Conservation (phyloP, 2,113 vertebrate genomes). For the Hypomesus transpacificus region DNA sequence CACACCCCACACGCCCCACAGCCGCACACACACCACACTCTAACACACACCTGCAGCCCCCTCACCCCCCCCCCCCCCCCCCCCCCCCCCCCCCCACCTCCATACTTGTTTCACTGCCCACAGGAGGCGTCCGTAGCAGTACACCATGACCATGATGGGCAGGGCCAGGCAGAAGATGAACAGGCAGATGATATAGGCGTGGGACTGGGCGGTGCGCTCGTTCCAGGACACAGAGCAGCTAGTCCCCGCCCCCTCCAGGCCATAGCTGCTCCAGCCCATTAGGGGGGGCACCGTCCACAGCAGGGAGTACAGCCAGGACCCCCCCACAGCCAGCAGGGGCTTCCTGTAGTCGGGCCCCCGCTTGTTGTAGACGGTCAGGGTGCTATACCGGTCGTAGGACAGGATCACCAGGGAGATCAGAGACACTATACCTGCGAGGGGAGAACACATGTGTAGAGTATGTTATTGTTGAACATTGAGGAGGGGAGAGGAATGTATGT, state of each 20-base stretch:
- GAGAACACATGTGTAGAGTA: conserved; percentile 28
- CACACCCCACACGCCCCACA: background rate
- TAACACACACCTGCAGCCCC: background rate
- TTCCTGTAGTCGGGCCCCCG: conserved; percentile 68
- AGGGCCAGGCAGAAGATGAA: conserved; percentile 84
- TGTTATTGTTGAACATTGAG: background rate
- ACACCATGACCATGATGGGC: conserved; percentile 80
- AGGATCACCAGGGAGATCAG: conserved; percentile 83
- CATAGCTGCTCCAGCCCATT: conserved; percentile 85
- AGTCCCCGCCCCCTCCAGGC: conserved; percentile 79
- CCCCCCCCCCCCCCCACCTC: background rate
- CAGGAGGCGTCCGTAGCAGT: conserved; percentile 80
- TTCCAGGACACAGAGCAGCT: conserved; percentile 86
- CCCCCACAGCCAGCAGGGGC: conserved; percentile 75
- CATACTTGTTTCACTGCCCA: conserved; percentile 81
- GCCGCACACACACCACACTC: background rate
- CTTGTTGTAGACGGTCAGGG: conserved; percentile 80
- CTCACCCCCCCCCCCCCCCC: background rate
- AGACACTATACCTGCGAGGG: conserved; percentile 80
- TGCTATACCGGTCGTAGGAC: conserved; percentile 86
- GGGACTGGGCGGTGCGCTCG: conserved; percentile 66
- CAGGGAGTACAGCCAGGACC: conserved; percentile 83
- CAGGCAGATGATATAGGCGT: conserved; percentile 83
- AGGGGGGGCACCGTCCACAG: conserved; percentile 85
- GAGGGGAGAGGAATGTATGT: background rate